Evolutionary conservation across 2,797 vertebrate genomes (phyloP).

Genomic region (Trachops cirrhosus): DNA sequence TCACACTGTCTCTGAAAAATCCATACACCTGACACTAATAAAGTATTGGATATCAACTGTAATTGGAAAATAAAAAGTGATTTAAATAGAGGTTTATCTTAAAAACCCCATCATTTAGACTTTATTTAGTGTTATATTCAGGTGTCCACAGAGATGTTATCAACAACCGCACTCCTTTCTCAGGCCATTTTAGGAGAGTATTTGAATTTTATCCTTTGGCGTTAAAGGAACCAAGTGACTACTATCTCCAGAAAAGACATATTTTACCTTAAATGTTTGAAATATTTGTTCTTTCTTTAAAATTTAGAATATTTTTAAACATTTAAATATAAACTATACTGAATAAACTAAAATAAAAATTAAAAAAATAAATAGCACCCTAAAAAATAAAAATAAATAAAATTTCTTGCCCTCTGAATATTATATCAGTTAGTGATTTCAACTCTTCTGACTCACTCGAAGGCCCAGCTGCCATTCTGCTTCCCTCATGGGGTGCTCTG

Average conservation of each 20-base stretch:
- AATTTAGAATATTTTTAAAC: slow-evolving; percentile 21
- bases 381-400: too few relatives aligned
- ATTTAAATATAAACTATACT: too few relatives aligned
- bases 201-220: slow-evolving; percentile 30
- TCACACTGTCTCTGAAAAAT: slow-evolving; percentile 2
- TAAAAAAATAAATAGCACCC: too few relatives aligned
- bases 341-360: too few relatives aligned
- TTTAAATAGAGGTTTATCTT: not conserved
- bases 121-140: slow-evolving; percentile 1
- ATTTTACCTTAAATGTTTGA: not conserved
- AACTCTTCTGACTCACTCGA: not conserved
- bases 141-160: not conserved
- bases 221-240: not conserved
- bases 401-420: not conserved
- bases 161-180: not conserved
- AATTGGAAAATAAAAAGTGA: not conserved
- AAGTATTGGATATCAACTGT: not conserved
- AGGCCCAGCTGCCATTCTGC: not conserved
- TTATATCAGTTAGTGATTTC: slow-evolving; percentile 7
- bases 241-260: not conserved
- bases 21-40: not conserved
- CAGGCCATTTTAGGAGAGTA: not conserved
- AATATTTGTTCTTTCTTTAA: slow-evolving; percentile 21
- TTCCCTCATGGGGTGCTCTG: not conserved
- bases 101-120: slow-evolving; percentile 11